These are phyloP conservation scores for Mobula hypostoma DNA, from an alignment of 2,113 vertebrate species.

Conservation along the genomic window DNA sequence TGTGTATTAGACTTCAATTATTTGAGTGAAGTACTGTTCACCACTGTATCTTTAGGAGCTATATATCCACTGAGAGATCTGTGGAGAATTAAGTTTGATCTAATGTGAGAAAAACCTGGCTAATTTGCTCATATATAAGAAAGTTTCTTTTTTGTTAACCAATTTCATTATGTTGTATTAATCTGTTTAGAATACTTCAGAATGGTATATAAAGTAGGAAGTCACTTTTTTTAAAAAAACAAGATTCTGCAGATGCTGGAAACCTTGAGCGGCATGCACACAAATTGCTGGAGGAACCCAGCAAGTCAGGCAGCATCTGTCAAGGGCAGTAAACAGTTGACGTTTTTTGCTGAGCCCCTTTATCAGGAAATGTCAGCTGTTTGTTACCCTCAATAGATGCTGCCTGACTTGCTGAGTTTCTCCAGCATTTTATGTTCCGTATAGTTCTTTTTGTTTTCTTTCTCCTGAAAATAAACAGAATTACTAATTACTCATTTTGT, in stretches of 20 bases:
- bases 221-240: too few relatives aligned
- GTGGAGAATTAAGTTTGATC: background rate
- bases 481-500: background rate
- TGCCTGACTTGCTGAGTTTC: too few relatives aligned
- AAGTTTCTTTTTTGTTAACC: background rate
- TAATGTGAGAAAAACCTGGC: background rate
- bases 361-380: too few relatives aligned
- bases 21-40: background rate
- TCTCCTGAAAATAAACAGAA: background rate
- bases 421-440: too few relatives aligned
- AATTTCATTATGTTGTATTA: background rate
- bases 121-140: background rate
- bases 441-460: background rate
- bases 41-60: background rate
- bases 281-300: too few relatives aligned
- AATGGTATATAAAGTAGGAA: background rate
- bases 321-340: too few relatives aligned
- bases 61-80: background rate
- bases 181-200: background rate
- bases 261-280: too few relatives aligned
- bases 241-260: too few relatives aligned
- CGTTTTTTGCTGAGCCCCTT: too few relatives aligned
- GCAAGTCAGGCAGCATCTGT: too few relatives aligned
- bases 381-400: too few relatives aligned
- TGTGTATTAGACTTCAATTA: background rate